A percentile compares a stretch with the other conserved stretches of the same genome.
Conservation (phyloP, 2,888 invertebrate species). For the Oscheius sp. region DNA sequence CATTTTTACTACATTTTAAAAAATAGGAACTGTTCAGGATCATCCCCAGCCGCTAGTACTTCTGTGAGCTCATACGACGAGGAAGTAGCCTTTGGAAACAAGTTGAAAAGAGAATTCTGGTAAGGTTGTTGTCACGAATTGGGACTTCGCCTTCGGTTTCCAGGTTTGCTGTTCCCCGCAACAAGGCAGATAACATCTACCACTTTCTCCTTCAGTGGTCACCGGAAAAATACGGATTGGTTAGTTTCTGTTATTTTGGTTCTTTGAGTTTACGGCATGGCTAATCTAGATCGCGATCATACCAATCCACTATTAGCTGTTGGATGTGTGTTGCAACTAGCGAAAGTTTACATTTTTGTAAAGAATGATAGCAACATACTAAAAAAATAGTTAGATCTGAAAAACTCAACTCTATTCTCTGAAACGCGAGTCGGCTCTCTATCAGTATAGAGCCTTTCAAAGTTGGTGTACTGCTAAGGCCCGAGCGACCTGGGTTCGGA, state of each 20-base stretch:
- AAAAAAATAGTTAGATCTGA: no score
- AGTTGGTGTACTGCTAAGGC: no score
- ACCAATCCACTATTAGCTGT: conserved; percentile 7
- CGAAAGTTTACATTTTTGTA: no score
- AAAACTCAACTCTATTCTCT: no score
- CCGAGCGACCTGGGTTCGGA: no score
- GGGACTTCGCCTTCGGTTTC: conserved; percentile 12
- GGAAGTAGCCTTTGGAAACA: conserved; percentile 84
- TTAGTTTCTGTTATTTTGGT: conserved; percentile 18
- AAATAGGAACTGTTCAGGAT: conserved; percentile 15
- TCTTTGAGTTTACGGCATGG: conserved; percentile 1
- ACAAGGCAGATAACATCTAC: conserved; percentile 90
- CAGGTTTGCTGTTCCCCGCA: conserved; percentile 60
- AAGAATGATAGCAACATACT: no score
- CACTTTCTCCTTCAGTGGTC: conserved; percentile 97
- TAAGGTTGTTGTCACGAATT: conserved; percentile 73
- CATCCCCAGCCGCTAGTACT: conserved; percentile 38
- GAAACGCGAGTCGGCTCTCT: no score
- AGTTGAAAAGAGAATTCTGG: conserved; percentile 92
- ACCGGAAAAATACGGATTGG: conserved; percentile 87
- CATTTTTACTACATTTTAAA: not conserved
- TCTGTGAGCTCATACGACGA: conserved; percentile 79
- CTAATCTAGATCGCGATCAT: conserved; percentile 21
- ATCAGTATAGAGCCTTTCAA: no score
- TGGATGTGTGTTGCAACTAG: conserved; percentile 8